Base-by-base conservation (phyloP, 2,888 invertebrate species). In the Philhelius pedissequus region DNA sequence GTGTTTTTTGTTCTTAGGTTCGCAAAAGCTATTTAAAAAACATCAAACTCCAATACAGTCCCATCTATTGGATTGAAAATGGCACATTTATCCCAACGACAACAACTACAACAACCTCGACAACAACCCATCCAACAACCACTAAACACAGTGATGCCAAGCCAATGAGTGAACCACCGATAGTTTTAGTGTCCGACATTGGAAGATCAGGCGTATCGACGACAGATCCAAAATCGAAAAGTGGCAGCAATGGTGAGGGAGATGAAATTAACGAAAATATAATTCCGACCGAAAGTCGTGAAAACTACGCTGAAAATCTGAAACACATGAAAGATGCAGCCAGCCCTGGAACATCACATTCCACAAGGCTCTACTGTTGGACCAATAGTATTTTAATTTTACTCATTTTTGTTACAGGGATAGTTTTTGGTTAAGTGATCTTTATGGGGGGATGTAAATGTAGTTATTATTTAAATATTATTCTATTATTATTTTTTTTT, bases 31-130 rank as follows among this genome's bases (percentile, higher is more conserved):
- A 94, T 15, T 92, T 96, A 89, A 91, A 92, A 86, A 95, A 96
- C 88, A 93, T 97, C 0, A 93, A 93, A 87, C 94, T 95, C 6
- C 94, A 95, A 86, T 95, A 95, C 87, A 95, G 96, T n/a, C 94
- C 95, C 30, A 93, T 95, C 58, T 97, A 96, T 90, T 97, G 94
- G 91, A 90, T 96, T 52, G 93, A 93, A 66, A 97, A 97, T 90
- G 94, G 95, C 87, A 95, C 94, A 15, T 91, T 95, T 45, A 96
- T 97, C 20, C 97, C 97, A 1, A 96, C 96, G 11, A 96, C 93
- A 1, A 94, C 94, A 0, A 94, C 94, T 0, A 94, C 94, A 5
- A 94, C 93, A 4, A 94, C 94, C 3, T 94, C 94, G 13, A 93
- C 93, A 7, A 94, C 93, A 2, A 93, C 93, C 7, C 92, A 93